A percentile compares a stretch with the other conserved stretches of the same genome.
phyloP scores from a whole-genome alignment of 2,113 vertebrate species.

The Pyrgilauda ruficollis region DNA sequence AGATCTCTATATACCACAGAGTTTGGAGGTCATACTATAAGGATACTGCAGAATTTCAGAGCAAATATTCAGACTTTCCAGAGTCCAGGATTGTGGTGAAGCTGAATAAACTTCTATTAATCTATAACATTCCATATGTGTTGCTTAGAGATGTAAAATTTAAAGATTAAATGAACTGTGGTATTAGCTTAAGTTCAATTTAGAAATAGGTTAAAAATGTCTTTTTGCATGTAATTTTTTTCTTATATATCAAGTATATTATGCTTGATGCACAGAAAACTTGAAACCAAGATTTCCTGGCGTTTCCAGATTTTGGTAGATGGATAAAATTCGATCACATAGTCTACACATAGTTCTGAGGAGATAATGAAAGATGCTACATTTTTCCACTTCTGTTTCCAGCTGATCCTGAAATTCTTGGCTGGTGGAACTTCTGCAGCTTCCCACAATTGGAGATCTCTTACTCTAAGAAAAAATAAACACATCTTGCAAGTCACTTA shows the following conservation, averaged over 20 bases:
- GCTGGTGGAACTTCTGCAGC: not conserved
- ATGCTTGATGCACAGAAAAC: not conserved
- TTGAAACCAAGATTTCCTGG: not conserved
- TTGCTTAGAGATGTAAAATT: not conserved
- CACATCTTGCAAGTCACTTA: not conserved
- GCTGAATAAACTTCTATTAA: not conserved
- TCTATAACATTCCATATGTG: not conserved
- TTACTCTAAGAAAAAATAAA: not conserved
- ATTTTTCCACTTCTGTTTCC: not conserved
- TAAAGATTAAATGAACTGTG: not conserved
- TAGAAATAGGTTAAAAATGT: not conserved
- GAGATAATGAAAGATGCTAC: not conserved
- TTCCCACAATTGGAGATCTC: not conserved
- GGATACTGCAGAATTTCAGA: not conserved
- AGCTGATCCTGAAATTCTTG: not conserved
- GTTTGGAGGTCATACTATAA: not conserved
- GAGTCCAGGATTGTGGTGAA: not conserved
- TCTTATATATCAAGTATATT: not conserved
- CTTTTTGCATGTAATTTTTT: not conserved
- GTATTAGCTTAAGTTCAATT: not conserved
- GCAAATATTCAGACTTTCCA: not conserved
- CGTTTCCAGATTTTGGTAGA: not conserved
- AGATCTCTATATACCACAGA: not conserved
- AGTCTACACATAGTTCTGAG: not conserved
- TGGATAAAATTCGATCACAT: not conserved